Percentiles rank a stretch among this genome's conserved stretches.
phyloP scores from a whole-genome alignment of 2,888 invertebrate genomes.

The Lypha dubia region DNA sequence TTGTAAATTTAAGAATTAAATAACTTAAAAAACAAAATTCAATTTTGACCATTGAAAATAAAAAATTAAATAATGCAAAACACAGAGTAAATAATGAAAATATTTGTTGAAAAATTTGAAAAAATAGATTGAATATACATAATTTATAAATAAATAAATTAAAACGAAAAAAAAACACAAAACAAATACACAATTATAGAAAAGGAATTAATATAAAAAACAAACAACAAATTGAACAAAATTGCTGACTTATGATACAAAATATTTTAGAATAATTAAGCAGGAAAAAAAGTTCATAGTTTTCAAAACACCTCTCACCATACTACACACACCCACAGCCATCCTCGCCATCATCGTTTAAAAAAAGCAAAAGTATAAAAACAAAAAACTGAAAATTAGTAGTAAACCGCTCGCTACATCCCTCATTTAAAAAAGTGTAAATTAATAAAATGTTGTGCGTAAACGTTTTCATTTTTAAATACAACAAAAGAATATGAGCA shows the following conservation, averaged over 20 bases:
- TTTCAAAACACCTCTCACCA: slow-evolving; percentile 36
- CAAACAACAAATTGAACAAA: slow-evolving; percentile 63
- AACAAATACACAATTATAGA: slow-evolving; percentile 24
- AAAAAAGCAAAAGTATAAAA: not conserved
- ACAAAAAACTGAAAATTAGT: too few relatives aligned
- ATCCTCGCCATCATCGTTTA: not conserved
- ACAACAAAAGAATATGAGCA: not conserved
- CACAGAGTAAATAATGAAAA: slow-evolving; percentile 13
- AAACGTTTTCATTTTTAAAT: not conserved
- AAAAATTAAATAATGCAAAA: too few relatives aligned
- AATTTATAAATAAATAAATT: slow-evolving; percentile 1
- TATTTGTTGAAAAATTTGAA: slow-evolving; percentile 58
- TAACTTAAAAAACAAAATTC: too few relatives aligned
- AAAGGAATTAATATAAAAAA: slow-evolving; percentile 33
- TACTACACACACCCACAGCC: too few relatives aligned
- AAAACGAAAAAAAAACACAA: slow-evolving; percentile 1
- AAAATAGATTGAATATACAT: slow-evolving; percentile 41
- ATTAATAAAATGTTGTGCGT: slow-evolving; percentile 42
- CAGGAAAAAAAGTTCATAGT: slow-evolving; percentile 30
- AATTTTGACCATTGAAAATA: too few relatives aligned
- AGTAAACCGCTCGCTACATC: not conserved
- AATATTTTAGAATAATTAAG: slow-evolving; percentile 46
- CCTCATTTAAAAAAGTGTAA: slow-evolving; percentile 42
- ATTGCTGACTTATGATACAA: slow-evolving; percentile 72
- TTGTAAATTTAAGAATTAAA: too few relatives aligned